phyloP scores from a whole-genome alignment of 92 coral and sea anemone species.

The Parazoanthus swiftii region DNA sequence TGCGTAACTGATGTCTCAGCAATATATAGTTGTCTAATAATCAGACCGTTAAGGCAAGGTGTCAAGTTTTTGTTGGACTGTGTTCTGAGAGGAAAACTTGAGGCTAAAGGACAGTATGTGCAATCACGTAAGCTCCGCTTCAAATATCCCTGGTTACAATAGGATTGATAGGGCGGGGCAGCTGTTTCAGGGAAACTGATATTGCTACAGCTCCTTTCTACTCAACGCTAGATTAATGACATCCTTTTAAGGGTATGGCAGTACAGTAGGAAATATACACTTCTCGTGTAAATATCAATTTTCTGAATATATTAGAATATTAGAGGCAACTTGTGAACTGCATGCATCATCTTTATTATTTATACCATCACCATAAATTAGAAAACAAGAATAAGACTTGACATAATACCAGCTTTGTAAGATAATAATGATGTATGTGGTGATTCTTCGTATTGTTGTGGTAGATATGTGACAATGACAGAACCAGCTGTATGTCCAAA shows the following conservation, averaged over 20 bases:
- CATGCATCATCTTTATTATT: neutral
- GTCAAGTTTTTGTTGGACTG: constrained; percentile 21
- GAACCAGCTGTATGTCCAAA: neutral
- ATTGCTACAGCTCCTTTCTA: neutral
- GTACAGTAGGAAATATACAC: neutral
- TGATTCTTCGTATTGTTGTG: neutral
- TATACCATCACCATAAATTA: neutral
- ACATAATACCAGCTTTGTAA: neutral
- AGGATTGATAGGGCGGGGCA: constrained; percentile 33
- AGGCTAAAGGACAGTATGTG: neutral
- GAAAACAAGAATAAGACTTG: neutral
- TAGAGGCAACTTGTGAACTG: neutral
- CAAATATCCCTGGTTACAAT: neutral
- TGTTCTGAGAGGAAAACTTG: neutral
- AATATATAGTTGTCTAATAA: neutral
- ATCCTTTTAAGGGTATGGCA: neutral
- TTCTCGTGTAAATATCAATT: neutral
- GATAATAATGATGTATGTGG: neutral
- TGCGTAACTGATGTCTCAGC: neutral
- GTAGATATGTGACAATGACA: neutral
- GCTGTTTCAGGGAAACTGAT: constrained; percentile 15
- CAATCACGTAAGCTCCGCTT: constrained; percentile 10
- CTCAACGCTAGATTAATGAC: neutral
- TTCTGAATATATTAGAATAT: neutral
- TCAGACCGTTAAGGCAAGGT: constrained; percentile 8